These are phyloP conservation scores for Odontomyia ornata DNA, from an alignment of 2,888 invertebrate genomes.

Conservation along the genomic window DNA sequence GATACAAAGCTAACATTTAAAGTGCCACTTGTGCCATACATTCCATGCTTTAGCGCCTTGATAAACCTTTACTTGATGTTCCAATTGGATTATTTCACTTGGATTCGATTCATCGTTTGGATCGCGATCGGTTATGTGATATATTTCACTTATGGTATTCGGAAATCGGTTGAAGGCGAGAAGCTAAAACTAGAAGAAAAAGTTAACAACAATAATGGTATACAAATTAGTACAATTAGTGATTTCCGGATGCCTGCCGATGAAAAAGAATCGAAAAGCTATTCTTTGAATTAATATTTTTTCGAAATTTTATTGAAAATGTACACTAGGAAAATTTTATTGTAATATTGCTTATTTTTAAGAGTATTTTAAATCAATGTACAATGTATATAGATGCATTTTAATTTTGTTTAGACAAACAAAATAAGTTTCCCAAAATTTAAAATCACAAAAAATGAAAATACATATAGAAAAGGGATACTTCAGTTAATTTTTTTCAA, in stretches of 20 bases:
- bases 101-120: slow-evolving; percentile 90
- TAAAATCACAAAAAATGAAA: too few relatives aligned
- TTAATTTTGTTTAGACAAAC: neutral
- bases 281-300: slow-evolving; percentile 32
- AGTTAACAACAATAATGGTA: neutral
- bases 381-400: neutral
- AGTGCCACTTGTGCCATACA: slow-evolving; percentile 84
- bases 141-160: slow-evolving; percentile 86
- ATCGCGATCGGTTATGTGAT: slow-evolving; percentile 83
- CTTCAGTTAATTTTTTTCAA: neutral
- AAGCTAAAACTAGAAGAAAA: neutral
- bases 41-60: slow-evolving; percentile 85
- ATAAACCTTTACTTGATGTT: slow-evolving; percentile 92
- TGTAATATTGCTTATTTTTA: neutral
- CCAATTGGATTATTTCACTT: slow-evolving; percentile 83
- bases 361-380: slow-evolving; percentile 17
- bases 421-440: neutral
- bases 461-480: neutral
- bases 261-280: slow-evolving; percentile 25
- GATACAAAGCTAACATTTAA: slow-evolving; percentile 73
- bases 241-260: neutral
- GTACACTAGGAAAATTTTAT: too few relatives aligned
- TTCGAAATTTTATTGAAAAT: neutral
- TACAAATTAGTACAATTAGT: neutral
- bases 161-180: slow-evolving; percentile 73